Evolutionary conservation across 2,888 invertebrate genomes (phyloP), one percentile per base, ranked within the genome.

Genomic region (Desoria tigrina): DNA sequence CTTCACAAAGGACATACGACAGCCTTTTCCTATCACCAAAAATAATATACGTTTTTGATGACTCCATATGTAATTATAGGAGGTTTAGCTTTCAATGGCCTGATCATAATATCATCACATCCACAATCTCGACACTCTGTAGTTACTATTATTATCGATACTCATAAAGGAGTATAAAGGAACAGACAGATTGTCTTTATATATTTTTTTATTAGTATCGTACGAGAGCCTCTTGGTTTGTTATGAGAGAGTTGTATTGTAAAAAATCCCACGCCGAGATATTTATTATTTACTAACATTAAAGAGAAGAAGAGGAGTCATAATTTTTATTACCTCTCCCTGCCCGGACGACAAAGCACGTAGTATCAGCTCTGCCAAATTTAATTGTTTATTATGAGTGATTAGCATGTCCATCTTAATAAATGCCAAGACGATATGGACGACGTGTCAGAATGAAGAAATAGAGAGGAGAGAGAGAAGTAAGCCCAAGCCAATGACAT

Each of bases 191-290:
- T 49, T 58, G 58, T 58, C 58, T 58, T 58, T 58, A 45, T 9
- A 42, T 58, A 16, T 28, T 54, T n/a, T 54, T 54, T 54, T 54
- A 54, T 42, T 49, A n/a, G n/a, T n/a, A n/a, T n/a, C n/a, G n/a
- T n/a, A 58, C 21, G 14, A 39, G 7, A 57, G 23, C 21, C 42
- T n/a, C 26, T 32, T 6, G 32, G 49, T 16, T 58, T 58, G 49
- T 58, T 58, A 39, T 58, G 58, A 49, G 58, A 58, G 58, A 42
- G 58, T 45, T 18, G 49, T 14, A 4, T 4, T 24, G 28, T 45
- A 45, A 58, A 45, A 58, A 58, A 45, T 58, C 58, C 58, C 58
- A 58, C 58, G 58, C 58, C 28, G 49, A 4, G 49, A 49, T 58
- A 32, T 55, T 57, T 57, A 57, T 42, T 57, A 37, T 42, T 57